phyloP scores from a whole-genome alignment of 2,113 vertebrate species.

The Plectropomus leopardus region DNA sequence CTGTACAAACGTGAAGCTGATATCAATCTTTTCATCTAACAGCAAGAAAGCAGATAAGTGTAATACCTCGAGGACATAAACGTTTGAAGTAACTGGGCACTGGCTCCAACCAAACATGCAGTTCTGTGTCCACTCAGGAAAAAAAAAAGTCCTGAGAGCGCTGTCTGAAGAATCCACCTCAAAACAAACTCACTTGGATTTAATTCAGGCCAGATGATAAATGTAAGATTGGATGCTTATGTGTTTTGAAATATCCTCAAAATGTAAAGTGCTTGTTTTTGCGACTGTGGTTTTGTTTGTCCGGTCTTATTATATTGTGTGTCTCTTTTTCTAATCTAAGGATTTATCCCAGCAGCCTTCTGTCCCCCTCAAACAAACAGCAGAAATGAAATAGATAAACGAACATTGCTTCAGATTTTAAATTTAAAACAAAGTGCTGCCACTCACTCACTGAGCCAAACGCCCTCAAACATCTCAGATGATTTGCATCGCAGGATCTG shows the following conservation, averaged over 20 bases:
- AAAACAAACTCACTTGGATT: not conserved
- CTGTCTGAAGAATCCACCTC: slow-evolving; percentile 4
- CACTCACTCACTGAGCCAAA: not conserved
- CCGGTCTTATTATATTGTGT: slow-evolving; percentile 33
- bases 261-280: slow-evolving; percentile 68
- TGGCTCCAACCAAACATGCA: slow-evolving; percentile 59
- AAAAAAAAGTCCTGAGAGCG: not conserved
- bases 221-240: slow-evolving; percentile 21
- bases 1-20: not conserved
- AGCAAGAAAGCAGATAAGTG: not conserved
- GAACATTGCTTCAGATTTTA: not conserved
- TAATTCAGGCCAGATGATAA: slow-evolving; percentile 23
- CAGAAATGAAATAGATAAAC: slow-evolving; percentile 1
- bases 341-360: slow-evolving; percentile 63
- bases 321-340: slow-evolving; percentile 43
- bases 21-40: not conserved
- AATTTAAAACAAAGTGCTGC: not conserved
- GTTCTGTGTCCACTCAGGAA: slow-evolving; percentile 68
- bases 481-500: slow-evolving; percentile 24
- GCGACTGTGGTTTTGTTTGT: slow-evolving; percentile 57
- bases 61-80: accelerated
- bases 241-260: slow-evolving; percentile 48
- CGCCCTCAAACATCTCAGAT: not conserved
- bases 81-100: slow-evolving; percentile 51
- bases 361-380: not conserved